Base-by-base conservation (phyloP, 2,888 invertebrate genomes). In the Hofmannophila pseudospretella region DNA sequence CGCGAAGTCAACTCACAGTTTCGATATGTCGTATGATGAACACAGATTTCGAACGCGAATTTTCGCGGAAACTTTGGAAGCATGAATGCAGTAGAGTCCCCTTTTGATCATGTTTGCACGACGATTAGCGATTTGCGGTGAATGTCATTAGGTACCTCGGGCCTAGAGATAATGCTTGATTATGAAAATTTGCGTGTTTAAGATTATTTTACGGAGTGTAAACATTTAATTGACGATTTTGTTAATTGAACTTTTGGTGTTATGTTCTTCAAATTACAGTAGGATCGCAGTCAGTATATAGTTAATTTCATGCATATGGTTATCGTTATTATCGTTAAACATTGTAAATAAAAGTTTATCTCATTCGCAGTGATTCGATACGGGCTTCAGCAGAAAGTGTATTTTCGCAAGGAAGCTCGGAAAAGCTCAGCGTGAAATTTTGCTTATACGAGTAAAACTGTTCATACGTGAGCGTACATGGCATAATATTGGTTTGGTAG, bases 21-120 rank as follows among this genome's bases (percentile, higher is more conserved):
- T 63, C 75, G 59, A 77, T 76, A 86, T 67, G 86, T 78, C 86
- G 71, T 81, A 86, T 75, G 68, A 60, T n/a, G 53, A 50, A 61
- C 58, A 57, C 54, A 64, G 70, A 72, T 76, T 80, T 74, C 47
- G 62, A 56, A 58, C 53, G 67, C 62, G 67, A 77, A 77, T 75
- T 78, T 79, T 72, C 66, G 39, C 52, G 40, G 44, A 55, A 51
- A 44, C 54, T 47, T 51, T 65, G 46, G 50, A 58, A 59, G 47
- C 53, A 54, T 46, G 53, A 57, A 60, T 58, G 52, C 64, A 63
- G 69, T 70, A 72, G 58, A 59, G 69, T 67, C 59, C 54, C 46
- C 50, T 44, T 38, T 39, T 40, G 49, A 47, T 57, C 58, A 63
- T 75, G 76, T 78, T 78, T 76, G 71, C 70, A 61, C 62, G 62